phyloP scores from a whole-genome alignment of 2,113 vertebrate species.

The Melanerpes formicivorus region DNA sequence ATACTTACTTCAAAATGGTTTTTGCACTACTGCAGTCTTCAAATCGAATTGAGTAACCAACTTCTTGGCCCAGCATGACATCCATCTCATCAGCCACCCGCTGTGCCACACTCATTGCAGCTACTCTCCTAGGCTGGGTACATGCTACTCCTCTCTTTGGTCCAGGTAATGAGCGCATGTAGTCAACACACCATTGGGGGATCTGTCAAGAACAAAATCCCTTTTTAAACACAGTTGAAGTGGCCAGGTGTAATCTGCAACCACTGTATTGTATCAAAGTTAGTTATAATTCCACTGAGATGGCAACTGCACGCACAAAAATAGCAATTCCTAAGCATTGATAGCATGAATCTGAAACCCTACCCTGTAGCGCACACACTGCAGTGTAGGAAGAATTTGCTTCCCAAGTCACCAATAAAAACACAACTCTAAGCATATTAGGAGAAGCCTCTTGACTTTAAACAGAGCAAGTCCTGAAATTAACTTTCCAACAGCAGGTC shows the following conservation, averaged over 20 bases:
- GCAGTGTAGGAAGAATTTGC: not conserved
- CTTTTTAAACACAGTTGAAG: not conserved
- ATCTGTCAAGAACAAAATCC: constrained; percentile 78
- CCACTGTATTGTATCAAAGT: not conserved
- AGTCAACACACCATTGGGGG: constrained; percentile 97
- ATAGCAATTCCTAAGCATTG: not conserved
- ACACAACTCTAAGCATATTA: not conserved
- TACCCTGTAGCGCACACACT: not conserved
- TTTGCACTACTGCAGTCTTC: constrained; percentile 98
- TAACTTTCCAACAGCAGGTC: not conserved
- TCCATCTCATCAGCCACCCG: constrained; percentile 98
- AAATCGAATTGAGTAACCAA: constrained; percentile 96
- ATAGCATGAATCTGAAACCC: not conserved
- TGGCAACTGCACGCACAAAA: not conserved
- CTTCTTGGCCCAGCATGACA: constrained; percentile 95
- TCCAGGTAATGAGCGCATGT: constrained; percentile 86
- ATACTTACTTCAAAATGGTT: constrained; percentile 94
- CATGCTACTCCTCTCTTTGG: constrained; percentile 93
- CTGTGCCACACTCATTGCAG: constrained; percentile 97
- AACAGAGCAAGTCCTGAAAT: not conserved
- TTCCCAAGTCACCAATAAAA: not conserved
- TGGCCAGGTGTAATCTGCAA: not conserved
- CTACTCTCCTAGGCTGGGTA: constrained; percentile 93
- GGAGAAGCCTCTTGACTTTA: not conserved
- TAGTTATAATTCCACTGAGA: not conserved